Percentiles rank a stretch among this genome's conserved stretches.
phyloP scores from a whole-genome alignment of 2,797 vertebrate species.

The Liparis tanakae region DNA sequence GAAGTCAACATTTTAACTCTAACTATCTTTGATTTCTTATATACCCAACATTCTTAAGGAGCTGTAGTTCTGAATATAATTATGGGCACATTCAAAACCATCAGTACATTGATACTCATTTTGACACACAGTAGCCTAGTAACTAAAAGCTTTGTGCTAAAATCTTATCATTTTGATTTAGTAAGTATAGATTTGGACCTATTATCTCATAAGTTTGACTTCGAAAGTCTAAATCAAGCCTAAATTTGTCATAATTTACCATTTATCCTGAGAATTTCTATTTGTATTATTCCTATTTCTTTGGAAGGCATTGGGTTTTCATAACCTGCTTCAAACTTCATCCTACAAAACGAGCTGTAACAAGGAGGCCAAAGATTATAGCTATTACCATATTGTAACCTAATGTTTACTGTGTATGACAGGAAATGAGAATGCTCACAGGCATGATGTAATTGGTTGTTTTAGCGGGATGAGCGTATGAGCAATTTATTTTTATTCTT shows the following conservation, averaged over 20 bases:
- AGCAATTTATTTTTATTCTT: background rate
- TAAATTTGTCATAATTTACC: too few relatives aligned
- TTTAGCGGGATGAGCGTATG: constrained; percentile 18
- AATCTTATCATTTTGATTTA: background rate
- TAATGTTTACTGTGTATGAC: constrained; percentile 68
- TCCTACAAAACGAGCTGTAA: constrained; percentile 27
- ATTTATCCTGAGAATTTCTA: background rate
- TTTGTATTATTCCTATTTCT: background rate
- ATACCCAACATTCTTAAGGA: background rate
- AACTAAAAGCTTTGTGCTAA: background rate
- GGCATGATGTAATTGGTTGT: constrained; percentile 60
- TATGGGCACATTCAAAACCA: background rate
- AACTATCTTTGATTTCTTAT: background rate
- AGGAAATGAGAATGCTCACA: constrained; percentile 71
- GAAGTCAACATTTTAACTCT: background rate
- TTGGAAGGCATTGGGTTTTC: background rate
- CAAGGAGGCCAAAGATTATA: constrained; percentile 43
- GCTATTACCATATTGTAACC: constrained; percentile 54
- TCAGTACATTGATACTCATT: background rate
- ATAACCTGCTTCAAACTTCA: constrained; percentile 6
- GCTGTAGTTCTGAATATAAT: background rate
- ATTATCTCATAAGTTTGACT: too few relatives aligned
- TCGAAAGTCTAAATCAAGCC: too few relatives aligned
- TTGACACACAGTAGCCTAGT: background rate
- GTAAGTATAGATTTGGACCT: background rate